Conservation (phyloP, 1,140 invertebrate genomes). For the Neodiprion lecontei region DNA sequence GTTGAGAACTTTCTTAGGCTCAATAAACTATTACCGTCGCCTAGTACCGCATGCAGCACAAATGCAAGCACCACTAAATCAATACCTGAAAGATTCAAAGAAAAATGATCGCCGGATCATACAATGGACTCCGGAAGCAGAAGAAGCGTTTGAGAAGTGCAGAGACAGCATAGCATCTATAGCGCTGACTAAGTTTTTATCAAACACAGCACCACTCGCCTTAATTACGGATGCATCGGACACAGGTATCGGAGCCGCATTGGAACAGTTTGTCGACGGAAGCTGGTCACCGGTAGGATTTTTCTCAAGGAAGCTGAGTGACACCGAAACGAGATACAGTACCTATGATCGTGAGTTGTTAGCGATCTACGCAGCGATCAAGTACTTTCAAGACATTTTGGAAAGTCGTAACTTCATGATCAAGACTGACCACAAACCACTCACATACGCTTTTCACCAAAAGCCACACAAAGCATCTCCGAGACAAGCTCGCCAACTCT, state of each 20-base stretch:
- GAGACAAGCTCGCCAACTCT: constrained; percentile 30
- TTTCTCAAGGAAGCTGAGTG: constrained; percentile 33
- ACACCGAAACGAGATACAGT: constrained; percentile 25
- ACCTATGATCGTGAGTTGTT: constrained; percentile 42
- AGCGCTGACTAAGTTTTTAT: neutral
- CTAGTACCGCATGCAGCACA: constrained; percentile 25
- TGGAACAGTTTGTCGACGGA: constrained; percentile 26
- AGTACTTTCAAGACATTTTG: constrained; percentile 20
- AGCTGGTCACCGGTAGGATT: constrained; percentile 37
- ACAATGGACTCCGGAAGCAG: constrained; percentile 9
- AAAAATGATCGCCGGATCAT: constrained; percentile 29
- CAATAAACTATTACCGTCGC: constrained; percentile 45
- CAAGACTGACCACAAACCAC: constrained; percentile 43
- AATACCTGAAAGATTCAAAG: constrained; percentile 27
- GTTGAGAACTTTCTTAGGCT: constrained; percentile 40
- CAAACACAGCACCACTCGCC: constrained; percentile 4
- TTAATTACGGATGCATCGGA: constrained; percentile 14
- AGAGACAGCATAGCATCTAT: neutral
- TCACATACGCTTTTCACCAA: constrained; percentile 34
- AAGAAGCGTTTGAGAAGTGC: constrained; percentile 16
- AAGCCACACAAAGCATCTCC: constrained; percentile 25
- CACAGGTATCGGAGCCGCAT: constrained; percentile 23
- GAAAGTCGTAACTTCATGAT: constrained; percentile 22
- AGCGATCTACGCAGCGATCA: constrained; percentile 26
- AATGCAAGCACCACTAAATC: constrained; percentile 32